phyloP scores from a whole-genome alignment of 2,797 vertebrate genomes.

The Natrix natrix region DNA sequence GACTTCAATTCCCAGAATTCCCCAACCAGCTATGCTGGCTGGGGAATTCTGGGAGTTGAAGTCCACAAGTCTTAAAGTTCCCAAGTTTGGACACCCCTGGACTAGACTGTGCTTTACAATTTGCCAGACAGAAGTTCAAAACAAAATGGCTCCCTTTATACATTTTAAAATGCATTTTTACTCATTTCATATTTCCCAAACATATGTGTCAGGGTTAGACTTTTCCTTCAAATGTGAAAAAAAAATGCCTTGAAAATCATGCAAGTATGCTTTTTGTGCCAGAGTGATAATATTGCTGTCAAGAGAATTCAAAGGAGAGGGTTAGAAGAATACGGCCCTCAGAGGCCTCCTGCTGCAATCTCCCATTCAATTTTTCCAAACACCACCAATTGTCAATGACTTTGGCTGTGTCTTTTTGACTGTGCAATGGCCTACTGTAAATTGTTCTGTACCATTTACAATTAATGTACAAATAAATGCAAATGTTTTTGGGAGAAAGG shows the following conservation, averaged over 20 bases:
- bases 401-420: neutral
- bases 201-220: neutral
- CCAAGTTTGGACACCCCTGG: too few relatives aligned
- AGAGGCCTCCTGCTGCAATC: neutral
- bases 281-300: neutral
- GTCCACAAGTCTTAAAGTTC: too few relatives aligned
- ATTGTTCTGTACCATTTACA: neutral
- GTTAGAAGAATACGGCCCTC: neutral
- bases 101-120: neutral
- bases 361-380: neutral
- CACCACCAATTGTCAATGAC: neutral
- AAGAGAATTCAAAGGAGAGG: neutral
- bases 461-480: neutral
- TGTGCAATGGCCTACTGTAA: neutral
- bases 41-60: too few relatives aligned
- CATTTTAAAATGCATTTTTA: neutral
- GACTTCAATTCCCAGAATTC: too few relatives aligned
- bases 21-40: too few relatives aligned
- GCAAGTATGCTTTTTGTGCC: neutral
- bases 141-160: neutral
- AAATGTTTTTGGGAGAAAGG: neutral
- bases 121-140: neutral
- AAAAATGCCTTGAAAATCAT: neutral
- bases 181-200: neutral
- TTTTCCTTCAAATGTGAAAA: neutral